Percentiles rank a stretch among this genome's conserved stretches.
Conservation (phyloP, 2,888 invertebrate genomes). For the Folsomia manolachei region DNA sequence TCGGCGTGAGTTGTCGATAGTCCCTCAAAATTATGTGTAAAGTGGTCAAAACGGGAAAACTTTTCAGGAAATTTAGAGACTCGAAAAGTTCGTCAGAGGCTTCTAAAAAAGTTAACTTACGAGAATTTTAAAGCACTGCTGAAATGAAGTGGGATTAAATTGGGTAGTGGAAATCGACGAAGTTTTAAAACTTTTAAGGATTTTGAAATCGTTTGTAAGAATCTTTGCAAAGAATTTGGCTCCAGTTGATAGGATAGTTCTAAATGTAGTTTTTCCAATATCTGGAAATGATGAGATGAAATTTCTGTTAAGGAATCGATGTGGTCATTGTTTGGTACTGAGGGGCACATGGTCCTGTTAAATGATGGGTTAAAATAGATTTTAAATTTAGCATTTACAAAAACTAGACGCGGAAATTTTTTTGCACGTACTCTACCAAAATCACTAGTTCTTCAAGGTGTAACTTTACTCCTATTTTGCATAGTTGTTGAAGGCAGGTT, state of each 20-base stretch:
- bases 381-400: background rate
- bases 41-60: background rate
- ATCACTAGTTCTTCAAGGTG: background rate
- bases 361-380: background rate
- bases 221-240: background rate
- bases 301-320: background rate
- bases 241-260: background rate
- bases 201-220: background rate
- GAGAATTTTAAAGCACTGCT: background rate
- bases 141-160: background rate
- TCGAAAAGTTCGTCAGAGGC: background rate
- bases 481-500: background rate
- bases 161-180: background rate
- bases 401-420: background rate
- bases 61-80: background rate
- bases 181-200: background rate
- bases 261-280: background rate
- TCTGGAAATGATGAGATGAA: background rate
- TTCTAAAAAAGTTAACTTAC: background rate
- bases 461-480: background rate
- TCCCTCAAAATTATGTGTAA: background rate
- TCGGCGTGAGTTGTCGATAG: background rate
- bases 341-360: background rate
- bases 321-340: background rate
- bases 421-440: background rate